A percentile compares a stretch with the other conserved stretches of the same genome.
Evolutionary conservation across 1,140 invertebrate genomes (phyloP).

Genomic region (Cydia splendana): DNA sequence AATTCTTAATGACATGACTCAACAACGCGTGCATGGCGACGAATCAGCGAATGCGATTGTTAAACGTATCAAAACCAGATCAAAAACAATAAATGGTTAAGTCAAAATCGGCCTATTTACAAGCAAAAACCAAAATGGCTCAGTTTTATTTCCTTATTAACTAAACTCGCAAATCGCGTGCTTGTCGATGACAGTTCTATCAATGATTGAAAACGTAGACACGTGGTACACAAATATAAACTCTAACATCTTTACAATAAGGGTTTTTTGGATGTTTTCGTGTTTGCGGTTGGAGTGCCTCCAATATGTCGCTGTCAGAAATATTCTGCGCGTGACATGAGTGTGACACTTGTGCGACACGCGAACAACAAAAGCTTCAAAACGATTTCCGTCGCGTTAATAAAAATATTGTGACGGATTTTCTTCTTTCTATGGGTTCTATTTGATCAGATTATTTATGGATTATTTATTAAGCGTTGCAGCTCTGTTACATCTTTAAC

Average conservation of each 20-base stretch:
- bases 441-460: too few relatives aligned
- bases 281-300: slow-evolving; percentile 21
- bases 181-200: slow-evolving; percentile 32
- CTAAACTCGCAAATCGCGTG: slow-evolving; percentile 40
- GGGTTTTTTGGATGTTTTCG: not conserved
- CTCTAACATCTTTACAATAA: not conserved
- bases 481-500: too few relatives aligned
- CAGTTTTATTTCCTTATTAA: slow-evolving; percentile 25
- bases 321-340: slow-evolving; percentile 14
- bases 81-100: too few relatives aligned
- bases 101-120: not conserved
- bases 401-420: not conserved
- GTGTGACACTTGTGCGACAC: slow-evolving; percentile 10
- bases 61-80: too few relatives aligned
- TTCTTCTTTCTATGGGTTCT: not conserved
- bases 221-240: slow-evolving; percentile 5
- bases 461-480: too few relatives aligned
- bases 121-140: slow-evolving; percentile 2
- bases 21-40: too few relatives aligned
- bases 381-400: not conserved
- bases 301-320: slow-evolving; percentile 16
- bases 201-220: not conserved
- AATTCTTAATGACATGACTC: too few relatives aligned
- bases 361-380: not conserved
- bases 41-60: too few relatives aligned